Evolutionary conservation across 2,888 invertebrate genomes (phyloP).

Genomic region (Autographa gamma): DNA sequence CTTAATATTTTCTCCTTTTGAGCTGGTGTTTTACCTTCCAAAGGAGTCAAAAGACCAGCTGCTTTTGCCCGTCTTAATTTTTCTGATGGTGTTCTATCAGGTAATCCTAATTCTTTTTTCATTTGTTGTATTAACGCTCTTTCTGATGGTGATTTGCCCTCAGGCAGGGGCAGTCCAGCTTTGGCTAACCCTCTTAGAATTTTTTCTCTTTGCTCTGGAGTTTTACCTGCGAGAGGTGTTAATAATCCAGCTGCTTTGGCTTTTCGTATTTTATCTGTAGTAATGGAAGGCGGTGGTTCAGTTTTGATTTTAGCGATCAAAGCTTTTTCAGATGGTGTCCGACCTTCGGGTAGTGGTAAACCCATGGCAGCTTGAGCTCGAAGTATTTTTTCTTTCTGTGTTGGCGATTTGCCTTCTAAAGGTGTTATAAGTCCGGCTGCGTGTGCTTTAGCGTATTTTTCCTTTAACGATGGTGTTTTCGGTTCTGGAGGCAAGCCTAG

Average conservation of each 20-base stretch:
- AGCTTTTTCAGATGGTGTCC: slow-evolving; percentile 52
- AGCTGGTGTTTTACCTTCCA: slow-evolving; percentile 34
- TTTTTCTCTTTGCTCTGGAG: slow-evolving; percentile 24
- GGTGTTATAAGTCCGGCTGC: slow-evolving; percentile 50
- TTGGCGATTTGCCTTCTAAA: slow-evolving; percentile 54
- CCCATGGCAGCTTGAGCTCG: slow-evolving; percentile 45
- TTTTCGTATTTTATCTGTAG: slow-evolving; percentile 5
- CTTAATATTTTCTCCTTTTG: slow-evolving; percentile 61
- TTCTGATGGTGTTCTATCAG: slow-evolving; percentile 32
- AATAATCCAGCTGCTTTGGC: slow-evolving; percentile 23
- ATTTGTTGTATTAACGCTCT: slow-evolving; percentile 29
- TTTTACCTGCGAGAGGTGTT: slow-evolving; percentile 23
- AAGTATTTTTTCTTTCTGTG: slow-evolving; percentile 59
- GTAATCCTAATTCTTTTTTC: slow-evolving; percentile 39
- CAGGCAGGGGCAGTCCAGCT: slow-evolving; percentile 33
- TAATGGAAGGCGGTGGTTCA: slow-evolving; percentile 31
- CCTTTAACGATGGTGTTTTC: slow-evolving; percentile 15
- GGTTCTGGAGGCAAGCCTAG: slow-evolving; percentile 21
- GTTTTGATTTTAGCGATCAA: slow-evolving; percentile 52
- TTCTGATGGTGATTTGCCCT: slow-evolving; percentile 31
- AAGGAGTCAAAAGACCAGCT: slow-evolving; percentile 33
- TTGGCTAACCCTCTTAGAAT: slow-evolving; percentile 11
- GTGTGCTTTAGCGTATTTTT: slow-evolving; percentile 27
- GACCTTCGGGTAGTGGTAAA: slow-evolving; percentile 37
- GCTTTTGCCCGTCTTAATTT: slow-evolving; percentile 30